These are phyloP conservation scores for Pogonocherus hispidulus DNA, from an alignment of 2,888 invertebrate genomes.

Conservation along the genomic window DNA sequence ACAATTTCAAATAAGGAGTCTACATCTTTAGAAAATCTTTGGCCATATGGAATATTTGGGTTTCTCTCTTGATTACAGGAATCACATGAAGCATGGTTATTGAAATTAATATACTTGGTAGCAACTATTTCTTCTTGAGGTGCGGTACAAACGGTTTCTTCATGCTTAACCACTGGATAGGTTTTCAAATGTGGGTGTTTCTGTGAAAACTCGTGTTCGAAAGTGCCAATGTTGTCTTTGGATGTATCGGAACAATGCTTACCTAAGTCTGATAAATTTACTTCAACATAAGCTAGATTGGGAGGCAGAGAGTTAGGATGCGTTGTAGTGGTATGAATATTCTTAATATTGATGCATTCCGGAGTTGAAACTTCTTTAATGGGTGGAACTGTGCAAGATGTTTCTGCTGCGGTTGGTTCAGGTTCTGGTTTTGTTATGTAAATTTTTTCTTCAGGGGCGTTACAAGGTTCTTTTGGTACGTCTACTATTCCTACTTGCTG, in stretches of 20 bases:
- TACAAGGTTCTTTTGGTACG: not conserved
- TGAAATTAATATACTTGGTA: constrained; percentile 26
- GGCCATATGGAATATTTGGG: constrained; percentile 38
- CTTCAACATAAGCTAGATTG: not conserved
- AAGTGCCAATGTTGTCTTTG: constrained; percentile 37
- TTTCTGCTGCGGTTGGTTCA: not conserved
- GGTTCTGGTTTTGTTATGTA: not conserved
- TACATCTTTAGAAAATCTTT: constrained; percentile 42
- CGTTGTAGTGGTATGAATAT: not conserved
- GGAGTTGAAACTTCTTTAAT: not conserved
- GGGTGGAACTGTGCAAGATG: not conserved
- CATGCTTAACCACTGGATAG: constrained; percentile 44
- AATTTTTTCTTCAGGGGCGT: not conserved
- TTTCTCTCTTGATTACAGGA: constrained; percentile 33
- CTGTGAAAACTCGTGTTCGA: not conserved
- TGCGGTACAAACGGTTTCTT: not conserved
- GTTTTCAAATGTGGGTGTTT: too few relatives aligned
- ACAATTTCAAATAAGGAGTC: constrained; percentile 37
- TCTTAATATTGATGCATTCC: not conserved
- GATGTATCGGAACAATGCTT: not conserved
- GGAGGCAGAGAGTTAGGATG: not conserved
- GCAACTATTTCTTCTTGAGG: constrained; percentile 3
- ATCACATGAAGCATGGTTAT: constrained; percentile 26
- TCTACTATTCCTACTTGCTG: not conserved
- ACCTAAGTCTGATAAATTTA: not conserved